Percentiles rank a stretch among this genome's conserved stretches.
phyloP scores from a whole-genome alignment of 2,888 invertebrate species.

The Brenthis daphne region DNA sequence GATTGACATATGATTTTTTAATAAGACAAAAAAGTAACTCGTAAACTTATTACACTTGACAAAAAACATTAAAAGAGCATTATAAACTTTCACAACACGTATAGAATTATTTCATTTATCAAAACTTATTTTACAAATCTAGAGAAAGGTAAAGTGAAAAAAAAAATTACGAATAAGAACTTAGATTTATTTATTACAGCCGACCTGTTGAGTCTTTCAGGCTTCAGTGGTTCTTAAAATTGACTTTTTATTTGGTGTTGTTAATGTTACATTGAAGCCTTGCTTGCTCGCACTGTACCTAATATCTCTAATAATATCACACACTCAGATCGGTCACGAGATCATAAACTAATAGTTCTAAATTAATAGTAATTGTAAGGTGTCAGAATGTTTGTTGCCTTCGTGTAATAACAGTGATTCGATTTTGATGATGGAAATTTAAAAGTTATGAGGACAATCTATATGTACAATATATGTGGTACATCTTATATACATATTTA shows the following conservation, averaged over 20 bases:
- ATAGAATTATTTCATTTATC: constrained; percentile 1
- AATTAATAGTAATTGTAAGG: no score
- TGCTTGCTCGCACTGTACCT: neutral
- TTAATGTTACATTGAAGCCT: neutral
- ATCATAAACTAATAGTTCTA: no score
- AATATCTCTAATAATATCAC: no score
- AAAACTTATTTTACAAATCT: constrained; percentile 13
- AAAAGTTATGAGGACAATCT: no score
- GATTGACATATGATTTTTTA: no score
- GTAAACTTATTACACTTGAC: neutral
- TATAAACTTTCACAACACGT: constrained; percentile 7
- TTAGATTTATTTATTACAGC: neutral
- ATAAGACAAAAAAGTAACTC: no score
- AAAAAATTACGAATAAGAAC: constrained; percentile 7
- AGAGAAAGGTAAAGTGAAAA: constrained; percentile 15
- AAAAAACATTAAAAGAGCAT: neutral
- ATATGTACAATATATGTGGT: no score
- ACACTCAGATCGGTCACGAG: no score
- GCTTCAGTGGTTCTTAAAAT: constrained; percentile 8
- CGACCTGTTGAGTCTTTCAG: constrained; percentile 5
- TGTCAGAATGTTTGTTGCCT: no score
- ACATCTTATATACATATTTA: no score
- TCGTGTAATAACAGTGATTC: no score
- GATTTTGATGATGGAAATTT: no score
- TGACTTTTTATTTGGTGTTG: neutral